Conservation (phyloP, 2,888 invertebrate genomes). For the Allolobophora icterica region DNA sequence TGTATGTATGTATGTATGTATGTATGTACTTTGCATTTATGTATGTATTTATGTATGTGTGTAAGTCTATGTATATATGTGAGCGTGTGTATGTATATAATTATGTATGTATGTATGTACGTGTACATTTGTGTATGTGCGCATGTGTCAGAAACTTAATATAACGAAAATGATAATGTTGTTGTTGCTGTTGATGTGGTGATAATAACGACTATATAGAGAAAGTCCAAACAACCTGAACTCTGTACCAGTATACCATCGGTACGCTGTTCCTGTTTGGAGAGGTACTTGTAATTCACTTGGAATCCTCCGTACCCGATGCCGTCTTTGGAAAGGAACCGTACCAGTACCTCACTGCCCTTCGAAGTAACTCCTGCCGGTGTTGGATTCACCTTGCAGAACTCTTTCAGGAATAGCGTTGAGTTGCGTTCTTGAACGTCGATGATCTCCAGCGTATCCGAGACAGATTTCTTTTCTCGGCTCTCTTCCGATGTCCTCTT, state of each 20-base stretch:
- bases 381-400: neutral
- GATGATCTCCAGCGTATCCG: neutral
- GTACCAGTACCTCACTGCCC: neutral
- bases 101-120: too few species aligned
- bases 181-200: too few species aligned
- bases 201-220: too few species aligned
- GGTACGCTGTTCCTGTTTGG: neutral
- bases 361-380: neutral
- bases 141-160: too few species aligned
- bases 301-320: neutral
- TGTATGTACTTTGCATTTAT: too few species aligned
- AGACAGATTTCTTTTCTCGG: neutral
- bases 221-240: too few species aligned
- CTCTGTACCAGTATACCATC: neutral
- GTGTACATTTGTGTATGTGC: too few species aligned
- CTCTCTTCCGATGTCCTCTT: neutral
- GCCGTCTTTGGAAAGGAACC: neutral
- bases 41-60: too few species aligned
- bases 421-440: constrained; percentile 13
- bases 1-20: too few species aligned
- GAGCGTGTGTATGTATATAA: too few species aligned
- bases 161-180: neutral
- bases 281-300: neutral
- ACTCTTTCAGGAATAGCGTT: neutral
- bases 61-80: too few species aligned